A percentile compares a stretch with the other conserved stretches of the same genome.
Evolutionary conservation across 2,797 vertebrate species (phyloP).

Genomic region (Rousettus madagascariensis): DNA sequence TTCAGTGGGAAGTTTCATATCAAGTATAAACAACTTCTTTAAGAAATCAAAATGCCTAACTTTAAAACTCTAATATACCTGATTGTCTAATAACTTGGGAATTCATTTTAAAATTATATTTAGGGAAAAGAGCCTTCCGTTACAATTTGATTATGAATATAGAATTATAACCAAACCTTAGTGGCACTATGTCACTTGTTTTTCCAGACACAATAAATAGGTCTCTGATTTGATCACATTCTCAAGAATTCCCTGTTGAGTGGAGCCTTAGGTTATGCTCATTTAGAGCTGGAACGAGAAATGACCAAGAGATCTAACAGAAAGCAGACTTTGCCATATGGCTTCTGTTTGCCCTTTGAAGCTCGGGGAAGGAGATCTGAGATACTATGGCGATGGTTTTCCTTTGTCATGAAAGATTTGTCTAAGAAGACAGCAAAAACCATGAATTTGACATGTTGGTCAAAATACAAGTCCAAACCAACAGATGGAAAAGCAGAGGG

Average conservation of each 20-base stretch:
- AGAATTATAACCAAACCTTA: not conserved
- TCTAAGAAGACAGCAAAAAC: constrained; percentile 9
- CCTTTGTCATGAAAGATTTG: constrained; percentile 41
- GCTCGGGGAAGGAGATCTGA: constrained; percentile 12
- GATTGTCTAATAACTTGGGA: not conserved
- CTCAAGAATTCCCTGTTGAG: constrained; percentile 13
- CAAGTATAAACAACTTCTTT: not conserved
- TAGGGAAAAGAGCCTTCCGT: not conserved
- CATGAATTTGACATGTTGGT: constrained; percentile 26
- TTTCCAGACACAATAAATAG: not conserved
- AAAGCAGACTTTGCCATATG: not conserved
- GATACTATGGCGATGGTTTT: not conserved
- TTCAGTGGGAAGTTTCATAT: not conserved
- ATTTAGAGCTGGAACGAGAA: not conserved
- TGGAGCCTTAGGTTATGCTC: not conserved
- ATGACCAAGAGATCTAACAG: not conserved
- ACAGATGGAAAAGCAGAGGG: not conserved
- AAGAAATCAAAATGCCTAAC: not conserved
- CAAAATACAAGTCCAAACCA: constrained; percentile 10
- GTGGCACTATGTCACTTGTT: not conserved
- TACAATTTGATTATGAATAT: not conserved
- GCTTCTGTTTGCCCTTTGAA: constrained; percentile 50
- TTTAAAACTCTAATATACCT: not conserved
- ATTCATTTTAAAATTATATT: not conserved
- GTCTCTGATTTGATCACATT: not conserved